Evolutionary conservation across 92 coral and sea anemone species (phyloP), one percentile per base, ranked within the genome.

Genomic region (Actinostola sp.): DNA sequence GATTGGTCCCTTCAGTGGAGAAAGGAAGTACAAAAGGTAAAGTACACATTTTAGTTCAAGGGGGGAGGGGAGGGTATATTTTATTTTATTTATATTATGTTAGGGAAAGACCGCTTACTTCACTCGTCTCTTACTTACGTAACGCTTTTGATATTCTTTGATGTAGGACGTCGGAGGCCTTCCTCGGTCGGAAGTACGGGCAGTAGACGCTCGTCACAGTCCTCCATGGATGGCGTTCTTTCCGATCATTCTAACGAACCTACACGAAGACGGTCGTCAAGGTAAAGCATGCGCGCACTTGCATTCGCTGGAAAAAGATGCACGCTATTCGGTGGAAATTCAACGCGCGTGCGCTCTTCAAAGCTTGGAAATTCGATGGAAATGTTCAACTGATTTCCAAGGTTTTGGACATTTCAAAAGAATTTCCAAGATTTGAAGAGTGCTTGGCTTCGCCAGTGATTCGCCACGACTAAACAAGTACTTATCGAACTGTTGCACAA

Each of bases 151-250:
- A 7, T 54, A 29, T 8, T 27, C 21, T 53, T 56, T 9, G 26
- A n/a, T 20, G 12, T 44, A 73, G 79, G 80, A 34, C 62, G 76
- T 38, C 65, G 70, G 25, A 54, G 88, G 52, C 71, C 92, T 21
- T 76, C 91, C 10, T 86, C 92, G 20, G 68, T 27, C 58, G 88
- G 84, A 13, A 86, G 92, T 71, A 41, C 75, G 56, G 89, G 89
- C 16, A 81, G 92, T 24, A 80, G 97, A 48, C 88, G 76, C 34
- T 90, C 97, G 63, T 90, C 97, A 23, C 97, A 87, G 89, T 90
- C 97, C 24, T 90, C 97, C 32, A 79, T 73, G 17, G 86, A 73
- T 46, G 85, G 86, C 39, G 83, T 73, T 44, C 59, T 87, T 39
- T 86, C 97, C 32, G 97, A 87, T 55, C 72, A 73, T 50, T 68